A percentile compares a stretch with the other conserved stretches of the same genome.
Conservation (phyloP, 2,888 invertebrate species). For the Coenonympha glycerion region DNA sequence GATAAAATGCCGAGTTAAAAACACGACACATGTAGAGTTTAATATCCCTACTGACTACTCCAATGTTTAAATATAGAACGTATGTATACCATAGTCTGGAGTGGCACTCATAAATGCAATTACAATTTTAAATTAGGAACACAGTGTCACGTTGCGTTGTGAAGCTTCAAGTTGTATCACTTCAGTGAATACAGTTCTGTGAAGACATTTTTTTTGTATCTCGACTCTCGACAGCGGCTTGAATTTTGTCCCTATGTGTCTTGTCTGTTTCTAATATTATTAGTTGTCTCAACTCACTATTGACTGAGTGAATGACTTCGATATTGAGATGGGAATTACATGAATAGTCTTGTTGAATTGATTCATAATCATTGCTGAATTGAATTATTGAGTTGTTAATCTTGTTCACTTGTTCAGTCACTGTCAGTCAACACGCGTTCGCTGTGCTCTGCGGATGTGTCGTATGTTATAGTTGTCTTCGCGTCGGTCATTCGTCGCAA, state of each 20-base stretch:
- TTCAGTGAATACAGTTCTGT: too few species aligned
- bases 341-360: too few species aligned
- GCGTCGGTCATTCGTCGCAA: neutral
- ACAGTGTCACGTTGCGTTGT: constrained; percentile 2
- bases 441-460: neutral
- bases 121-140: constrained; percentile 21
- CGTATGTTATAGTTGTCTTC: neutral
- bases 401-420: too few species aligned
- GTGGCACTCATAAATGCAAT: neutral
- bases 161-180: neutral
- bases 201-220: too few species aligned
- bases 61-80: constrained; percentile 12
- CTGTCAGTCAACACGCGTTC: neutral
- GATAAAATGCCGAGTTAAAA: neutral
- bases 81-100: neutral
- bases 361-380: neutral
- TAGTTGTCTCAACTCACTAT: too few species aligned
- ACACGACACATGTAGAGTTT: constrained; percentile 1
- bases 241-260: too few species aligned
- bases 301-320: too few species aligned
- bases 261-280: too few species aligned
- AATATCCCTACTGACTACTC: too few species aligned
- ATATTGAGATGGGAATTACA: too few species aligned
- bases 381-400: neutral
- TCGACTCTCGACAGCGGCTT: too few species aligned